These are phyloP conservation scores for Apotomis turbidana DNA, from an alignment of 2,888 invertebrate species.

Conservation along the genomic window DNA sequence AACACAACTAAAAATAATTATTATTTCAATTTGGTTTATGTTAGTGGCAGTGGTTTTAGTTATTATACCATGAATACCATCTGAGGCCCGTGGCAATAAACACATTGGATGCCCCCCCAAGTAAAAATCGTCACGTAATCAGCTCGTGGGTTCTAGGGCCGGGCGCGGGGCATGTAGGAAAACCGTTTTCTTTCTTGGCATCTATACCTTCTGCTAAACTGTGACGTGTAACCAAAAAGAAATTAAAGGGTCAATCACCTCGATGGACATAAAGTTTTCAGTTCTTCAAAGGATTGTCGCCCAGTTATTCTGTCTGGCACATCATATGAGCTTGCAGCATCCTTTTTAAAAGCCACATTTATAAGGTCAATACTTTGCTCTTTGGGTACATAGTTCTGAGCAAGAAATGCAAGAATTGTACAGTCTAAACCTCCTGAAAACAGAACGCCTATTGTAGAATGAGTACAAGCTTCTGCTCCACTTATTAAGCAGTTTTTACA, in stretches of 20 bases:
- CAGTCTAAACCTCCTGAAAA: conserved; percentile 99
- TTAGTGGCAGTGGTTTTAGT: too few relatives aligned
- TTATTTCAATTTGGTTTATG: too few relatives aligned
- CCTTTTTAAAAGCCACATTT: conserved; percentile 95
- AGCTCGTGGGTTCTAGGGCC: too few relatives aligned
- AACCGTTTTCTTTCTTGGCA: too few relatives aligned
- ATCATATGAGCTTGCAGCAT: conserved; percentile 75
- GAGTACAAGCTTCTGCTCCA: conserved; percentile 68
- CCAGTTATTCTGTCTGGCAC: conserved; percentile 95
- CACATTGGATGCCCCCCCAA: too few relatives aligned
- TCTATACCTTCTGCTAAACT: too few relatives aligned
- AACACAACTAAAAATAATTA: conserved; percentile 8
- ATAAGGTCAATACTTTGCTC: conserved; percentile 93
- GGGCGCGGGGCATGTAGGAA: too few relatives aligned
- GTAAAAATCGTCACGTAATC: too few relatives aligned
- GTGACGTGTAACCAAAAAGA: too few relatives aligned
- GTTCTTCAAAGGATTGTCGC: conserved; percentile 86
- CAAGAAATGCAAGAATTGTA: conserved; percentile 92
- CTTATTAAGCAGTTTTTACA: conserved; percentile 84
- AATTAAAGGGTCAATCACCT: conserved; percentile 62
- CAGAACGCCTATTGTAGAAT: conserved; percentile 90
- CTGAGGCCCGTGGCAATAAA: too few relatives aligned
- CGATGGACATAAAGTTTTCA: conserved; percentile 86
- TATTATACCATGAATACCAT: too few relatives aligned
- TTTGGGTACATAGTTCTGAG: conserved; percentile 86